Percentiles rank a stretch among this genome's conserved stretches.
These are phyloP conservation scores for Ceuthmochares aereus DNA, from an alignment of 2,113 vertebrate species.

Conservation along the genomic window DNA sequence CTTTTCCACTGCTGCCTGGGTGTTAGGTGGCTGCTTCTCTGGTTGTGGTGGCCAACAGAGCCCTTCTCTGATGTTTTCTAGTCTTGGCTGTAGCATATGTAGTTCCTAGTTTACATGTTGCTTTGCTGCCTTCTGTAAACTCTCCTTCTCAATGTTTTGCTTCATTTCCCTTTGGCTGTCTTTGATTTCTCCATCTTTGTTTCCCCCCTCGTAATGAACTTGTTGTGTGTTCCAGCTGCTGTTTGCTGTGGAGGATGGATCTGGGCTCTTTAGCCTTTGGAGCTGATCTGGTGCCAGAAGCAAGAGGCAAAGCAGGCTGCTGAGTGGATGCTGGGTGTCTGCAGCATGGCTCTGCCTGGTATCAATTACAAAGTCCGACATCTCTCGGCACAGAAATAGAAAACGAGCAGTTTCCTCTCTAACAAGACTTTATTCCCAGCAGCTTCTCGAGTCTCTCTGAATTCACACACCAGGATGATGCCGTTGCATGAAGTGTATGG, in stretches of 20 bases:
- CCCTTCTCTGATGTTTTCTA: background rate
- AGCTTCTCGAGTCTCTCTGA: background rate
- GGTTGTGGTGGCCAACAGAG: background rate
- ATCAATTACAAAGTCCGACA: accelerated
- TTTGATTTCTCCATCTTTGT: background rate
- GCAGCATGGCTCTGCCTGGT: background rate
- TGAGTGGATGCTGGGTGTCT: accelerated
- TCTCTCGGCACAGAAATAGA: background rate
- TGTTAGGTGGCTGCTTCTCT: background rate
- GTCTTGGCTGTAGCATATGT: background rate
- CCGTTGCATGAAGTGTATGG: accelerated
- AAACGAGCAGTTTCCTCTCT: background rate
- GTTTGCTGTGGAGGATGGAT: background rate
- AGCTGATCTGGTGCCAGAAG: background rate
- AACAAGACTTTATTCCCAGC: background rate
- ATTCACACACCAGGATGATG: accelerated
- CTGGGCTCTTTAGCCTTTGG: background rate
- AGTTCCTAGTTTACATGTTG: background rate
- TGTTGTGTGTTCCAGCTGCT: background rate
- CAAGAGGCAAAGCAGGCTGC: accelerated
- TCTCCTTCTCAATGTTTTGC: background rate
- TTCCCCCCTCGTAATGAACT: accelerated
- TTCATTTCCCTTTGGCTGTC: background rate
- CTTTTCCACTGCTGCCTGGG: background rate
- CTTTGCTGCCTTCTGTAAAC: background rate